Evolutionary conservation across 2,113 vertebrate genomes (phyloP).

Genomic region (Albula glossodonta): DNA sequence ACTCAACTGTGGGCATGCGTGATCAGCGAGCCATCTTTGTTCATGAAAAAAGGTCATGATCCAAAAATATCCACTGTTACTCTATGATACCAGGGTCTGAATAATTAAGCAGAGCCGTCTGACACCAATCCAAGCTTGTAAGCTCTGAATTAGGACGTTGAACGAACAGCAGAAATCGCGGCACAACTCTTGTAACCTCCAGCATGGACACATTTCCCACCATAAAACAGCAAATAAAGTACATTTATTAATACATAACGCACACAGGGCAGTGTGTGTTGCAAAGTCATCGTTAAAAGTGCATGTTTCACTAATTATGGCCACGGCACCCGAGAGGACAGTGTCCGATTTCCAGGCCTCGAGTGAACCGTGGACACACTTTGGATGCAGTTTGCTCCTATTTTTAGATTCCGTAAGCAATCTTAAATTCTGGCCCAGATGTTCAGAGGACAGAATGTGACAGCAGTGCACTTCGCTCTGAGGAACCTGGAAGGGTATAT

Average conservation of each 20-base stretch:
- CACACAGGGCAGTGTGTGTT: not conserved
- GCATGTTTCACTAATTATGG: not conserved
- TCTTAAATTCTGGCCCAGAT: not conserved
- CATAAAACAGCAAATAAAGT: not conserved
- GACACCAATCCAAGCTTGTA: not conserved
- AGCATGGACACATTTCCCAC: not conserved
- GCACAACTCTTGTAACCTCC: not conserved
- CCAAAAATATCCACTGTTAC: not conserved
- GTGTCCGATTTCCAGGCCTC: not conserved
- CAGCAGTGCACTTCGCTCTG: not conserved
- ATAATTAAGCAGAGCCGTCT: not conserved
- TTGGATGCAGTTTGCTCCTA: not conserved
- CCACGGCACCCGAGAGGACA: not conserved
- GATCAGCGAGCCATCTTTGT: not conserved
- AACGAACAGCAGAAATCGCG: not conserved
- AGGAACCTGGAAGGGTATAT: too few relatives aligned
- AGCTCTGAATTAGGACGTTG: not conserved
- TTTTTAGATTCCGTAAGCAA: not conserved
- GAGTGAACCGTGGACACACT: not conserved
- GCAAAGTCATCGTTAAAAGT: not conserved
- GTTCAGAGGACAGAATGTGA: not conserved
- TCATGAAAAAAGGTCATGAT: too few relatives aligned
- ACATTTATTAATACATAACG: not conserved
- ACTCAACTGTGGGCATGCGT: not conserved
- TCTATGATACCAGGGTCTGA: not conserved